Evolutionary conservation across 2,888 invertebrate genomes (phyloP), one percentile per base, ranked within the genome.

Genomic region (Anorthoa munda): DNA sequence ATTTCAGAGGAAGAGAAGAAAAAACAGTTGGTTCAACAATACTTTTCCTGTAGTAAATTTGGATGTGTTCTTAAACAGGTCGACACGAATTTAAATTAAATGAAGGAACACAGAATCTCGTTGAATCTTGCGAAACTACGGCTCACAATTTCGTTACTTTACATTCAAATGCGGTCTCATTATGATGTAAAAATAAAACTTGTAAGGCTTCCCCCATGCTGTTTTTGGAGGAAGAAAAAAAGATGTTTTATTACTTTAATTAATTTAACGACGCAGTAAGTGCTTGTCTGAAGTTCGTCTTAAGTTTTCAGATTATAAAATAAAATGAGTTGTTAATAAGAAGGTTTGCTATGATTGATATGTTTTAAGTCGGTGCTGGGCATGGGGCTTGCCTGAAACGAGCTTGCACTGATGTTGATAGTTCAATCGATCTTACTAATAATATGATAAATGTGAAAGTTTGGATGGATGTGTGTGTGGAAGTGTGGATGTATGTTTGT

Each of bases 151-250:
- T 87, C 81, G 86, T 85, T 83, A 82, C 82, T 87, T 81, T 84
- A 72, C 82, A 87, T 89, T 83, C 84, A 88, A 88, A 86, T 84
- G 83, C 72, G 70, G 66, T 72, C 83, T 90, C 89, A 91, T 90
- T 91, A 90, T 87, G 84, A 88, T 85, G 87, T 88, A 87, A 89
- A 89, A 87, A 86, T 86, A 88, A 83, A 83, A 87, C 82, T 86
- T 84, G 84, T 83, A 85, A 84, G 86, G 78, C 81, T 86, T 61
- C 65, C 83, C 83, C 64, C 75, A 68, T 75, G 75, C 73, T 74
- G 79, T 83, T 87, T 85, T 83, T 50, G 70, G 63, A 39, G 51
- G 69, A 66, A 59, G 68, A 48, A 74, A 73, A 72, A 67, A 76
- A 68, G 53, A 72, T 82, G 67, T 82, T 84, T 82, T 70, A 70